phyloP scores from a whole-genome alignment of 2,888 invertebrate genomes.

The Crepidodera aurea region DNA sequence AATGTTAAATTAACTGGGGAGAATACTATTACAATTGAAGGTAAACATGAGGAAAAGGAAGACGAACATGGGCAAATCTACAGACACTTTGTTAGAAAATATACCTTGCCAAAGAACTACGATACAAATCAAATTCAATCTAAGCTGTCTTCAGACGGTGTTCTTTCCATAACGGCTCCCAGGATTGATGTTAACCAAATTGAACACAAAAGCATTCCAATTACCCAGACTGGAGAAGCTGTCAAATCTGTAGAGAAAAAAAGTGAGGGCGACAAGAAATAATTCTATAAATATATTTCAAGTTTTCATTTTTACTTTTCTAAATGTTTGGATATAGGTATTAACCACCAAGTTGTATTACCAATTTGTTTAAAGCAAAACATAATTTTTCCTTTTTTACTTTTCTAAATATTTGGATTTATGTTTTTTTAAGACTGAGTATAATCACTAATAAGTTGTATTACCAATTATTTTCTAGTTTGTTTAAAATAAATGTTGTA shows the following conservation, averaged over 20 bases:
- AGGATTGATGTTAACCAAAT: slow-evolving; percentile 40
- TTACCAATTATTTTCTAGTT: too few species aligned
- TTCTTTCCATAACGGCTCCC: slow-evolving; percentile 74
- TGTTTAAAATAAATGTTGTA: too few species aligned
- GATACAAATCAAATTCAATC: slow-evolving; percentile 77
- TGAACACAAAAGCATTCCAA: slow-evolving; percentile 29
- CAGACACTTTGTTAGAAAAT: slow-evolving; percentile 78
- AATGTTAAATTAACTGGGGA: slow-evolving; percentile 74
- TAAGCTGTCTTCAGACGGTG: slow-evolving; percentile 79
- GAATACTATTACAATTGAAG: slow-evolving; percentile 75
- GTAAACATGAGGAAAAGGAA: slow-evolving; percentile 78
- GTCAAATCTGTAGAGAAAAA: neutral
- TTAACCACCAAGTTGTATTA: too few species aligned
- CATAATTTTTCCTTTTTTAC: too few species aligned
- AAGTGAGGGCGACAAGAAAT: neutral
- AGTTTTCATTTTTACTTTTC: too few species aligned
- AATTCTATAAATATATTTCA: too few species aligned
- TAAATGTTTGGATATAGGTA: too few species aligned
- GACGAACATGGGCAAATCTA: slow-evolving; percentile 80
- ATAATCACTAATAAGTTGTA: too few species aligned
- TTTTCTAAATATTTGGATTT: too few species aligned
- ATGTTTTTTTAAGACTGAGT: too few species aligned
- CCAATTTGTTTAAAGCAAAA: too few species aligned
- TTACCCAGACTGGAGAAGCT: slow-evolving; percentile 21
- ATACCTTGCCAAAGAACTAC: slow-evolving; percentile 76